Percentiles rank a stretch among this genome's conserved stretches.
Conservation (phyloP, 2,113 vertebrate genomes). For the Sorex fumeus region DNA sequence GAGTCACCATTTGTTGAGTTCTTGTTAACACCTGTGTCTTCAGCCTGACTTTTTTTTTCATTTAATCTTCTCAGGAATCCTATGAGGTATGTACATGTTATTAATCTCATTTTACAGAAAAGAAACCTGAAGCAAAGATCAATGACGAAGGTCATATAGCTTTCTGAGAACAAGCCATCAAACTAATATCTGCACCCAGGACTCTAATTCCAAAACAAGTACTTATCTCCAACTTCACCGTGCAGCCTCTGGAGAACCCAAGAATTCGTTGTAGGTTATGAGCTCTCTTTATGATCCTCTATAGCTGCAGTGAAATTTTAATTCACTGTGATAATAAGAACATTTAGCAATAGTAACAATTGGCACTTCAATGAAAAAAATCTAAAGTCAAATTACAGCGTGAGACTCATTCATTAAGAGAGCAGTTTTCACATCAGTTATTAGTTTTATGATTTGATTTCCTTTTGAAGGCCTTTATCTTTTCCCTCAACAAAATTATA, state of each 20-base stretch:
- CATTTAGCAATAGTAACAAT: slow-evolving; percentile 32
- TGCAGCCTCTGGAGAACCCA: neutral
- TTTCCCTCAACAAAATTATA: neutral
- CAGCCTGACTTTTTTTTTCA: slow-evolving; percentile 29
- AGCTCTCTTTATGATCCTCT: neutral
- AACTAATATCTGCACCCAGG: neutral
- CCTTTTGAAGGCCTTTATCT: slow-evolving; percentile 17
- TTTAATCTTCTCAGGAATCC: neutral
- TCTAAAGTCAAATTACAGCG: neutral
- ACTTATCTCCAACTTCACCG: neutral
- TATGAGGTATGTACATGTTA: neutral
- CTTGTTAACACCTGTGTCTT: neutral
- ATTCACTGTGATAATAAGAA: slow-evolving; percentile 17
- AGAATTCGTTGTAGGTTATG: neutral
- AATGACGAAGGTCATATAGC: neutral
- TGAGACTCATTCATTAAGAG: neutral
- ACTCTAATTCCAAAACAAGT: neutral
- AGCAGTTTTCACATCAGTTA: slow-evolving; percentile 7
- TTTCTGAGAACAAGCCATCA: neutral
- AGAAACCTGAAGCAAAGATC: slow-evolving; percentile 8
- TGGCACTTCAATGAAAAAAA: slow-evolving; percentile 47
- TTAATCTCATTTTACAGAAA: neutral
- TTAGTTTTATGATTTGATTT: slow-evolving; percentile 34
- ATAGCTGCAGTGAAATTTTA: neutral
- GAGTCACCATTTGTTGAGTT: slow-evolving; percentile 36